Base-by-base conservation (phyloP, 2,888 invertebrate genomes). In the Rhamnusium bicolor region DNA sequence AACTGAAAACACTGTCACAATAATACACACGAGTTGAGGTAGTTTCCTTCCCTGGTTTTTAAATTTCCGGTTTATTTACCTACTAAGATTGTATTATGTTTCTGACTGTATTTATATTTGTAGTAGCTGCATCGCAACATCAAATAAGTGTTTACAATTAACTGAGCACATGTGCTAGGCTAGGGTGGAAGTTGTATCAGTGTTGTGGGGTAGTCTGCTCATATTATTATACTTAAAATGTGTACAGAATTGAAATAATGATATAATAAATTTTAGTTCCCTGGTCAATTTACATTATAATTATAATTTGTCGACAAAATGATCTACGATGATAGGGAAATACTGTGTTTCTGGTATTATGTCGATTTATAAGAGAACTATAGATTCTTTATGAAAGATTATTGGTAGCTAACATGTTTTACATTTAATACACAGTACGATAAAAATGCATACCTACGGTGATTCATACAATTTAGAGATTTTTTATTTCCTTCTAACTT, bases 51-150 rank as follows among this genome's bases (percentile, higher is more conserved):
- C 16, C 46, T 8, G 21, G 56, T 51, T 67, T 54, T 65, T 46
- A 54, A 51, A 56, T 40, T 46, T 19, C 16, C 51, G 18, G 54
- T 67, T 46, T 67, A 46, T 67, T 67, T 67, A 29, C 46, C 21
- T 46, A 29, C 54, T 21, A 63, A 51, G 19, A 46, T 46, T n/a
- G n/a, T n/a, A n/a, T n/a, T 14, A 19, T 61, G 46, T 61, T 24
- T 53, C 65, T 14, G 53, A 46, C 19, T 53, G 1, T 56, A 29
- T 56, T 54, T 66, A 18, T 19, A 18, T 32, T 51, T 29, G 29
- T 51, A 51, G 19, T 19, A 51, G 16, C 51, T 19, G 47, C 29
- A 46, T 24, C 40, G 56, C 56, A 16, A 46, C 56, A 24, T 40
- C 46, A 32, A 56, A 56, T 67, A 46, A 56, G 21, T 56, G 19